Percentiles rank a stretch among this genome's conserved stretches.
phyloP scores from a whole-genome alignment of 2,888 invertebrate genomes.

The Dicycla oo region DNA sequence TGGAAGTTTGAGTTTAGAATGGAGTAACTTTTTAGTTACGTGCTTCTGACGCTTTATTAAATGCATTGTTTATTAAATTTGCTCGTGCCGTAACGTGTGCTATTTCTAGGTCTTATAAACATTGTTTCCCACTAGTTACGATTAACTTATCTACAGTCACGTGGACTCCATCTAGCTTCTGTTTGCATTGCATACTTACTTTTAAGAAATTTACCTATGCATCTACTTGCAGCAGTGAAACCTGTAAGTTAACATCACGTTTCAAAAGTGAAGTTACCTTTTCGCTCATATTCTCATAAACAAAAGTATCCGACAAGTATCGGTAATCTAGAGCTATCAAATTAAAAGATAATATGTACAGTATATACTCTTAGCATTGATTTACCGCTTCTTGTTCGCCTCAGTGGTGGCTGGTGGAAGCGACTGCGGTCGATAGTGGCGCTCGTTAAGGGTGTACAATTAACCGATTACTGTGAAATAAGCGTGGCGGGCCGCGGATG shows the following conservation, averaged over 20 bases:
- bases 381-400: neutral
- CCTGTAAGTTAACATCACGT: neutral
- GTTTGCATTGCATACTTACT: neutral
- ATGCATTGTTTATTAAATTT: slow-evolving; percentile 29
- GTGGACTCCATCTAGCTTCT: neutral
- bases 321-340: neutral
- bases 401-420: slow-evolving; percentile 13
- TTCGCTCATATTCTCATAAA: neutral
- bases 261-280: neutral
- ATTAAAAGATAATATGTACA: neutral
- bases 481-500: slow-evolving; percentile 80
- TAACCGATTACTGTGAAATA: slow-evolving; percentile 84
- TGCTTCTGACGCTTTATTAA: neutral
- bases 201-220: neutral
- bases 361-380: slow-evolving; percentile 9
- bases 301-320: neutral
- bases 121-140: neutral
- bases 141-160: slow-evolving; percentile 4
- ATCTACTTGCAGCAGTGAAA: neutral
- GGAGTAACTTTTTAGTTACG: slow-evolving; percentile 51
- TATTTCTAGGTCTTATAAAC: slow-evolving; percentile 32
- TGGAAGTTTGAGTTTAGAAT: slow-evolving; percentile 71
- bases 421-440: slow-evolving; percentile 52
- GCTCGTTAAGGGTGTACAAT: slow-evolving; percentile 82
- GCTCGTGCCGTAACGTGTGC: neutral